phyloP scores from a whole-genome alignment of 2,888 invertebrate species.

The Punctoribates punctum region DNA sequence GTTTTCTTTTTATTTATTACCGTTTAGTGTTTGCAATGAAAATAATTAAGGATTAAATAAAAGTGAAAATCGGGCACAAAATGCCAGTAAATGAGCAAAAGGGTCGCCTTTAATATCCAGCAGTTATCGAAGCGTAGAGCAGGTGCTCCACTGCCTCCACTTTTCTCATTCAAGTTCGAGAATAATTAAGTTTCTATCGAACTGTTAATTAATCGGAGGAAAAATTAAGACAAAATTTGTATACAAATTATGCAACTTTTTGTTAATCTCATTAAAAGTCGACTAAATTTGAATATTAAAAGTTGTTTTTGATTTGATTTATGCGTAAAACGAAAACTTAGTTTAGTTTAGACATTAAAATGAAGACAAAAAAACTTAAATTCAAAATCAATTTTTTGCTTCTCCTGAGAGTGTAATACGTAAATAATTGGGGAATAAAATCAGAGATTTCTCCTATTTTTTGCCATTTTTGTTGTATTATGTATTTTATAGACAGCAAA shows the following conservation, averaged over 20 bases:
- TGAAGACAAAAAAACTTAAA: not conserved
- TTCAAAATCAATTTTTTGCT: constrained; percentile 12
- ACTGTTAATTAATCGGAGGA: not conserved
- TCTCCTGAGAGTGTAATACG: not conserved
- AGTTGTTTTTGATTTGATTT: not conserved
- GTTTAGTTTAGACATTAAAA: not conserved
- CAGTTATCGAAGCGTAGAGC: not conserved
- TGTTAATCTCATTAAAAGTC: not conserved
- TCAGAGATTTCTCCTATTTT: constrained; percentile 12
- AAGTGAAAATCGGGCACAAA: not conserved
- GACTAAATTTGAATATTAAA: not conserved
- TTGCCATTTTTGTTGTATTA: not conserved
- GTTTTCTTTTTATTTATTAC: constrained; percentile 11
- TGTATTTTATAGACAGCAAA: not conserved
- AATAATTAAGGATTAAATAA: constrained; percentile 10
- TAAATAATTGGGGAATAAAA: constrained; percentile 23
- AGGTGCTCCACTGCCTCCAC: too few species aligned
- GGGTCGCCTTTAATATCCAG: not conserved
- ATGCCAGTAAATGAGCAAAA: not conserved
- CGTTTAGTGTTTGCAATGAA: not conserved
- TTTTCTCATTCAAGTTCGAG: not conserved
- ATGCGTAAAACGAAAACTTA: not conserved
- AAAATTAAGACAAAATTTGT: not conserved
- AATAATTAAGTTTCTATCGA: constrained; percentile 8
- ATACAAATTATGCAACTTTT: not conserved